Evolutionary conservation across 2,888 invertebrate species (phyloP).

Genomic region (Steinernema carpocapsae): DNA sequence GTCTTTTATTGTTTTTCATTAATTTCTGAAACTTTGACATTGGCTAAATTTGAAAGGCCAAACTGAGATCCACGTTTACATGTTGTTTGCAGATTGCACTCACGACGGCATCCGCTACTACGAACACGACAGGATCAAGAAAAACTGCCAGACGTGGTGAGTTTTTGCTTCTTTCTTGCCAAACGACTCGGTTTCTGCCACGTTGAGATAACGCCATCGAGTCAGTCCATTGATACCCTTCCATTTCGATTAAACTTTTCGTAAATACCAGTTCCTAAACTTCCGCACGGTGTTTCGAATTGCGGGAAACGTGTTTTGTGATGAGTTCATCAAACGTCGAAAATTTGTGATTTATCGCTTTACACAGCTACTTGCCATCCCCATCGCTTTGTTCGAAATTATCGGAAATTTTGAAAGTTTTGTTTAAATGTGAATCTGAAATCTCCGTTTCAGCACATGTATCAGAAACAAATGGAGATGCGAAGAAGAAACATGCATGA

Average conservation of each 20-base stretch:
- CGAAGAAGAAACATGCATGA: conserved; percentile 80
- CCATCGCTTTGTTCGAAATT: neutral
- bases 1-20: too few relatives aligned
- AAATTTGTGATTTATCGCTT: conserved; percentile 29
- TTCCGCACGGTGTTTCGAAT: neutral
- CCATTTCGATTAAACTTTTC: neutral
- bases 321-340: conserved; percentile 2
- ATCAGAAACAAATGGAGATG: conserved; percentile 65
- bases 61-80: too few relatives aligned
- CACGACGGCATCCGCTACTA: conserved; percentile 50
- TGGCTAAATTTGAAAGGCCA: too few relatives aligned
- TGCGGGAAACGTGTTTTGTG: conserved; percentile 15
- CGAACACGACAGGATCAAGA: conserved; percentile 69
- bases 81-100: conserved; percentile 65
- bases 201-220: neutral
- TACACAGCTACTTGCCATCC: neutral
- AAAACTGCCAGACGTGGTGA: conserved; percentile 62
- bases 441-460: conserved; percentile 70
- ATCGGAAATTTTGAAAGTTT: neutral
- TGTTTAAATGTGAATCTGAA: neutral
- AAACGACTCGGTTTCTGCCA: neutral
- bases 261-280: neutral
- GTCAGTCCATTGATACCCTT: neutral
- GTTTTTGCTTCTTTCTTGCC: conserved; percentile 28
- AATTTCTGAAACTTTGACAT: too few relatives aligned